Conservation (phyloP, 2,113 vertebrate species). For the Nettapus auritus region DNA sequence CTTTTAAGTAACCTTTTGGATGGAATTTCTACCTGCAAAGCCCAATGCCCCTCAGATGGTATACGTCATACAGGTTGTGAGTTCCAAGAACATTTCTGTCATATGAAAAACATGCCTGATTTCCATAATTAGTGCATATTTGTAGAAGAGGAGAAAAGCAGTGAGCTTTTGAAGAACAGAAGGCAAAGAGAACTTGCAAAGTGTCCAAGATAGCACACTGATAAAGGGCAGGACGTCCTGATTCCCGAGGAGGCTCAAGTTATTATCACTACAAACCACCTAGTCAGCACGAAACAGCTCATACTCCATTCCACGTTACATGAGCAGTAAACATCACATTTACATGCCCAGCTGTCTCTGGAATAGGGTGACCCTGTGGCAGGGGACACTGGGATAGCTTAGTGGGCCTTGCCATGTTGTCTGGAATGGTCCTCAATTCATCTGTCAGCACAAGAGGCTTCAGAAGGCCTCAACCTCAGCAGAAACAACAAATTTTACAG, state of each 20-base stretch:
- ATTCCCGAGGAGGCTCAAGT: neutral
- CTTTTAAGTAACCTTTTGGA: neutral
- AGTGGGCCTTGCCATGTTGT: neutral
- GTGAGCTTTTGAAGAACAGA: neutral
- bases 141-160: neutral
- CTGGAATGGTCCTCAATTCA: neutral
- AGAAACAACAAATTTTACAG: neutral
- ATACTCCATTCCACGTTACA: neutral
- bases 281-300: neutral
- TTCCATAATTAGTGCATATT: neutral
- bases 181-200: neutral
- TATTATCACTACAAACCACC: conserved; percentile 27
- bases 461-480: neutral
- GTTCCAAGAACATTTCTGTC: neutral
- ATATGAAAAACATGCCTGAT: neutral
- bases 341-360: neutral
- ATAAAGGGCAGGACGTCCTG: conserved; percentile 9
- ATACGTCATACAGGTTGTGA: neutral
- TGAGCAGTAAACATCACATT: neutral
- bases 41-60: neutral
- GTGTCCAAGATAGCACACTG: neutral
- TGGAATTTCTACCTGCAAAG: neutral
- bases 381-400: neutral
- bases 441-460: neutral
- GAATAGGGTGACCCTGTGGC: neutral